Evolutionary conservation across 2,888 invertebrate genomes (phyloP), one percentile per base, ranked within the genome.

Genomic region (Aphelenchoides bicaudatus): DNA sequence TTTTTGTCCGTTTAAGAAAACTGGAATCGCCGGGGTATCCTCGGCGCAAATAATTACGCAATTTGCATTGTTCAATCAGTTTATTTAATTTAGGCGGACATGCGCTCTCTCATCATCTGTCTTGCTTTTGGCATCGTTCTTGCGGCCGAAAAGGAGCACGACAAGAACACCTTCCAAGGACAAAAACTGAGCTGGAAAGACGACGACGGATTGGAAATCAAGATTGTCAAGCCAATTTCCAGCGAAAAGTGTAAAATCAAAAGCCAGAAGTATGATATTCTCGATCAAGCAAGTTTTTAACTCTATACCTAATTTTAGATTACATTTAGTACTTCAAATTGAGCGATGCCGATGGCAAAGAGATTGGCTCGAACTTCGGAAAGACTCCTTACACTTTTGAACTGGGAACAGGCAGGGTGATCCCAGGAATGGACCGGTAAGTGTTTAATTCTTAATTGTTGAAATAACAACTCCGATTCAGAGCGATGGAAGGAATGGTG

Each of bases 341-440:
- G 63, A 62, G 63, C 31, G 77, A 77, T 55, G 70, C 72, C 61
- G 72, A 75, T 28, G 78, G 78, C 60, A 78, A 76, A 58, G 75
- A 75, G 56, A 73, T 77, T 53, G 77, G 77, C 56, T 67, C 67
- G 29, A 77, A 77, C 62, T 77, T 78, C 65, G 74, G 74, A 59
- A 73, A 73, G 65, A 78, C 71, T 60, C 76, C 77, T 21, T 77
- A 77, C 68, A 67, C 70, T 1, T 77, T 77, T 70, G 76, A 72
- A 30, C 67, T 77, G 31, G 77, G 77, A 50, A 66, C 61, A 39
- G 70, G 65, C 55, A 74, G 75, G 59, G 77, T 77, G 6, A 77
- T 77, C 60, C 60, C 68, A 5, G 77, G 78, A 53, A 77, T 77
- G 77, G 77, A 77, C 39, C 63, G 74, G 38, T 73, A 73, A 6